Conservation (phyloP, 2,113 vertebrate genomes). For the Sphaerodactylus townsendi region DNA sequence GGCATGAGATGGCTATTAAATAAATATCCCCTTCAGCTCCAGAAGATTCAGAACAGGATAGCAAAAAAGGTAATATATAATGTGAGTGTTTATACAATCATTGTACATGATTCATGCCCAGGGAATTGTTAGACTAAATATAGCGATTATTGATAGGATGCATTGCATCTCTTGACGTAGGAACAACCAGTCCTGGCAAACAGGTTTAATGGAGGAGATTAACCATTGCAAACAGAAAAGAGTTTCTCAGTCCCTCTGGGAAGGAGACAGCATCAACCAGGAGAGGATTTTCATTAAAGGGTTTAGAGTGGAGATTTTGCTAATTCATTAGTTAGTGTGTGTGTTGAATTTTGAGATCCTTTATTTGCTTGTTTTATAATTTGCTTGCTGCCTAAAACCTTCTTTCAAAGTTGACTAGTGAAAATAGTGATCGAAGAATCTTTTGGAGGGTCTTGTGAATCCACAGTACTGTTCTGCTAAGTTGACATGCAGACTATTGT, state of each 20-base stretch:
- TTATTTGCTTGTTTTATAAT: neutral
- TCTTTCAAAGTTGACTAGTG: neutral
- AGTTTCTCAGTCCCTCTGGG: neutral
- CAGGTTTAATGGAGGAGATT: slow-evolving; percentile 25
- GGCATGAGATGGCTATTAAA: neutral
- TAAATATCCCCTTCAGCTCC: slow-evolving; percentile 8
- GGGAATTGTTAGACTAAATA: slow-evolving; percentile 58
- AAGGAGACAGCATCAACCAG: neutral
- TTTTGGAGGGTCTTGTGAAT: neutral
- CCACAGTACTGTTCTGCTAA: neutral
- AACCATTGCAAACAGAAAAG: neutral
- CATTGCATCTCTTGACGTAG: neutral
- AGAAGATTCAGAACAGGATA: slow-evolving; percentile 10
- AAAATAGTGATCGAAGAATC: neutral
- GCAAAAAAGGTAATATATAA: slow-evolving; percentile 45
- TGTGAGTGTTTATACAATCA: slow-evolving; percentile 25
- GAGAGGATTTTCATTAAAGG: neutral
- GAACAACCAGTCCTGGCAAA: slow-evolving; percentile 43
- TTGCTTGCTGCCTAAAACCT: neutral
- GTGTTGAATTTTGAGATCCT: neutral
- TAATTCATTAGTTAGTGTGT: neutral
- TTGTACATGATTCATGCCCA: slow-evolving; percentile 11
- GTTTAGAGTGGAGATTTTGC: neutral
- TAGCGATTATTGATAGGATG: slow-evolving; percentile 28
- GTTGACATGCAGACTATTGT: neutral